These are phyloP conservation scores for Tenebrio molitor DNA, from an alignment of 1,140 invertebrate species.

Conservation along the genomic window DNA sequence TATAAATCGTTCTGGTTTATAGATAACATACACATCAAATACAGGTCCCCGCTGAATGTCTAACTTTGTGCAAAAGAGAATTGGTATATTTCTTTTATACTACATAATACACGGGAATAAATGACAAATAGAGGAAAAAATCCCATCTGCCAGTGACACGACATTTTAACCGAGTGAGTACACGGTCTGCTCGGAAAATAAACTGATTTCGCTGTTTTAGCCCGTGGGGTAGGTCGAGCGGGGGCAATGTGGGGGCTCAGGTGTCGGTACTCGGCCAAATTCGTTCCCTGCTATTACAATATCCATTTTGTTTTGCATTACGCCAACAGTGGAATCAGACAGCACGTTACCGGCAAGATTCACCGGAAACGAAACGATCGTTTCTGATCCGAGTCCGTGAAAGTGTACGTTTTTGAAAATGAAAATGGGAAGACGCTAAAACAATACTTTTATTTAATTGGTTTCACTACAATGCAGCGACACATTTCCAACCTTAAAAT, in stretches of 20 bases:
- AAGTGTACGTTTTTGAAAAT: too few species aligned
- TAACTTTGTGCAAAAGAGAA: constrained; percentile 10
- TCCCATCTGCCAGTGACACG: constrained; percentile 28
- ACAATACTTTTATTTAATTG: too few species aligned
- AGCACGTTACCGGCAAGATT: constrained; percentile 23
- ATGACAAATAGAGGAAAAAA: constrained; percentile 43
- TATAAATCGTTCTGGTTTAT: not conserved
- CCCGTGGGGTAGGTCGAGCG: not conserved
- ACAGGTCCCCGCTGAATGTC: constrained; percentile 10
- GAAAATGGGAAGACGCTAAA: too few species aligned
- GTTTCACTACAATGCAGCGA: too few species aligned
- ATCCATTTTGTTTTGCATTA: constrained; percentile 49
- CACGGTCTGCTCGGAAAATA: constrained; percentile 3
- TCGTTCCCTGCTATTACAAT: constrained; percentile 50
- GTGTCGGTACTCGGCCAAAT: constrained; percentile 48
- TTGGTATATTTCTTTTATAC: not conserved
- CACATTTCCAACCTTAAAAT: too few species aligned
- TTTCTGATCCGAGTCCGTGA: too few species aligned
- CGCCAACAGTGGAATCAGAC: constrained; percentile 43
- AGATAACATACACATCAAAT: not conserved
- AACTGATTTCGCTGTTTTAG: constrained; percentile 35
- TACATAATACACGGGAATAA: constrained; percentile 27
- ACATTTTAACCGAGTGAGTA: constrained; percentile 24
- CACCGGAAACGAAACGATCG: constrained; percentile 7
- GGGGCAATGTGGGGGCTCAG: constrained; percentile 28